Conservation (phyloP, 2,113 vertebrate species). For the Hyla sarda region DNA sequence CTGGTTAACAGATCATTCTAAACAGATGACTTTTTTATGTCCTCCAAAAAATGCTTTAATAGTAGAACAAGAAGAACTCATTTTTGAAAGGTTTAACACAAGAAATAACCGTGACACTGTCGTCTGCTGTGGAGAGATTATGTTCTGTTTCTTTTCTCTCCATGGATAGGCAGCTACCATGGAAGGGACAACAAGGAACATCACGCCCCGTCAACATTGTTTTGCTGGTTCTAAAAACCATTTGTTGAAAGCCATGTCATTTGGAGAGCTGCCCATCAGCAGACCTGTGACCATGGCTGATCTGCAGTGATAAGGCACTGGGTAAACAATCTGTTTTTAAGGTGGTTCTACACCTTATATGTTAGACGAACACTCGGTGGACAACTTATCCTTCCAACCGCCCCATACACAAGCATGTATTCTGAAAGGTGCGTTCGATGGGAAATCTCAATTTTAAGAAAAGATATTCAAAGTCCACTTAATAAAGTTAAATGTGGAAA, state of each 20-base stretch:
- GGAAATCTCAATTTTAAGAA: no score
- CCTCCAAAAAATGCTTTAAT: background rate
- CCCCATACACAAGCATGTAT: no score
- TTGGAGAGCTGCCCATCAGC: background rate
- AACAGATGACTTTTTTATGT: background rate
- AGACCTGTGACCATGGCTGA: background rate
- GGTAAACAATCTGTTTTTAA: background rate
- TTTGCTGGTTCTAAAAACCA: constrained; percentile 4
- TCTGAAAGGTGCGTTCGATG: no score
- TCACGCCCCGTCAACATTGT: constrained; percentile 8
- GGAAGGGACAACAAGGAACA: constrained; percentile 1
- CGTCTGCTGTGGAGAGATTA: background rate
- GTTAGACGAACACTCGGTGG: no score
- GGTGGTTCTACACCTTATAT: background rate
- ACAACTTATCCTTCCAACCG: no score
- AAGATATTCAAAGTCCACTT: no score
- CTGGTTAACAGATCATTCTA: background rate
- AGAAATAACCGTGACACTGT: background rate
- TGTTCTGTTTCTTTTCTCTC: background rate
- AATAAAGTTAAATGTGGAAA: no score
- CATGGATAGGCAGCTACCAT: background rate
- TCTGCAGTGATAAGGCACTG: background rate
- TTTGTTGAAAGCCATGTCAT: background rate
- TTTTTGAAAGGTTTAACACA: background rate
- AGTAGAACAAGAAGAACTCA: background rate